Evolutionary conservation across 35 echinoderm and acorn worm genomes (phyloP).

Genomic region (Acanthaster planci): DNA sequence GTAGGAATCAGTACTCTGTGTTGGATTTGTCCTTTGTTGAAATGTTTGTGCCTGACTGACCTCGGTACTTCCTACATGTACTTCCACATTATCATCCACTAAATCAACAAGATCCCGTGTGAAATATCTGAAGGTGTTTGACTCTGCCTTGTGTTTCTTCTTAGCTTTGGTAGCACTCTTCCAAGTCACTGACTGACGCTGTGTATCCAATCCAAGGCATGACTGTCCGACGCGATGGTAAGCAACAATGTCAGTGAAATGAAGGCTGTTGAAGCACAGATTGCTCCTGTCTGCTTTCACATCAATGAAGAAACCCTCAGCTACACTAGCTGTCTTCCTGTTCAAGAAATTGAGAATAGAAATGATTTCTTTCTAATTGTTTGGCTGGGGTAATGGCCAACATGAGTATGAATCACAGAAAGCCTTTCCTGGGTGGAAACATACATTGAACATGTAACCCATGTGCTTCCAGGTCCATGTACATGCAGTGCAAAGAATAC

Average conservation of each 20-base stretch:
- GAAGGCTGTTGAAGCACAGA: constrained; percentile 75
- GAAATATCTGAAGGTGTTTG: constrained; percentile 62
- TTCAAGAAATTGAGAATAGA: neutral
- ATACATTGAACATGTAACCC: neutral
- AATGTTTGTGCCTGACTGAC: no score
- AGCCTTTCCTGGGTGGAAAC: neutral
- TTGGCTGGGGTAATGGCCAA: neutral
- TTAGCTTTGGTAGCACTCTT: constrained; percentile 27
- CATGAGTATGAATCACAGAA: neutral
- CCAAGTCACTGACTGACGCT: constrained; percentile 45
- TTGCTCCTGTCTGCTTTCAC: constrained; percentile 77
- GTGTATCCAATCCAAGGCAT: constrained; percentile 63
- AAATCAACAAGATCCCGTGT: neutral
- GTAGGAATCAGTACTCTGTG: constrained; percentile 20
- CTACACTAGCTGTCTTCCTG: constrained; percentile 39
- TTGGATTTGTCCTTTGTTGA: neutral
- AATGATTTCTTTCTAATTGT: neutral
- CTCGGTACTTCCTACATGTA: neutral
- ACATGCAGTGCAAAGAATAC: no score
- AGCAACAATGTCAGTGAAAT: constrained; percentile 76
- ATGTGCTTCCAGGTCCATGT: no score
- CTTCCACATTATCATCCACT: neutral
- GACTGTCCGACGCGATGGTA: constrained; percentile 77
- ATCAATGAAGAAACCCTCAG: constrained; percentile 72
- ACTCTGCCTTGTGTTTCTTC: constrained; percentile 49